phyloP scores from a whole-genome alignment of 2,888 invertebrate genomes.

The Tholera decimalis region DNA sequence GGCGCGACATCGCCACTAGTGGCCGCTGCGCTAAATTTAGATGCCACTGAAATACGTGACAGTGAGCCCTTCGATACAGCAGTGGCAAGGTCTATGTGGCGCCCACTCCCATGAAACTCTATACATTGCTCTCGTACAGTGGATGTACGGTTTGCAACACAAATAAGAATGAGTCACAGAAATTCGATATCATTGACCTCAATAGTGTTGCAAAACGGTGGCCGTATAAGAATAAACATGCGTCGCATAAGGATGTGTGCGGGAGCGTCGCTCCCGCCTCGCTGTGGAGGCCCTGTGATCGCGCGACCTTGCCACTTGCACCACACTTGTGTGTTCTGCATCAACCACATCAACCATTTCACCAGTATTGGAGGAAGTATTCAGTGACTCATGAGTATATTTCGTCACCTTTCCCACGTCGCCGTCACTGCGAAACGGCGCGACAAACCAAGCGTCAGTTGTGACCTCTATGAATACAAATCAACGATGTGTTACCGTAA shows the following conservation, averaged over 20 bases:
- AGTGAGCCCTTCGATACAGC: slow-evolving; percentile 50
- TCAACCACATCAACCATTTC: slow-evolving; percentile 11
- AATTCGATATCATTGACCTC: slow-evolving; percentile 64
- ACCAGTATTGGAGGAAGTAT: slow-evolving; percentile 17
- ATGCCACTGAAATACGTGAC: slow-evolving; percentile 47
- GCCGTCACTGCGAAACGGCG: slow-evolving; percentile 1
- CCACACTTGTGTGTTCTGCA: slow-evolving; percentile 7
- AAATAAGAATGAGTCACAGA: slow-evolving; percentile 54
- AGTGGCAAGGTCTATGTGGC: slow-evolving; percentile 52
- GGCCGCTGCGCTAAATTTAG: slow-evolving; percentile 41
- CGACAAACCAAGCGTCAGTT: background rate
- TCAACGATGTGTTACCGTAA: slow-evolving; percentile 8
- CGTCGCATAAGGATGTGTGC: slow-evolving; percentile 47
- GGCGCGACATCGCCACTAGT: slow-evolving; percentile 33
- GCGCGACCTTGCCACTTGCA: slow-evolving; percentile 29
- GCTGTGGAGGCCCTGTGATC: background rate
- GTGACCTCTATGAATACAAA: slow-evolving; percentile 33
- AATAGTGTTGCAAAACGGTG: slow-evolving; percentile 57
- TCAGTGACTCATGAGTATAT: slow-evolving; percentile 18
- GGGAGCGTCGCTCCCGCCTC: slow-evolving; percentile 5
- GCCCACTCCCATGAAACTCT: slow-evolving; percentile 3
- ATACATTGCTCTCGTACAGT: slow-evolving; percentile 6
- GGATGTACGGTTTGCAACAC: slow-evolving; percentile 40
- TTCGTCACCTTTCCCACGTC: slow-evolving; percentile 1
- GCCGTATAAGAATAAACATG: slow-evolving; percentile 44